Evolutionary conservation across 2,113 vertebrate genomes (phyloP), one percentile per base, ranked within the genome.

Genomic region (Columbina picui): DNA sequence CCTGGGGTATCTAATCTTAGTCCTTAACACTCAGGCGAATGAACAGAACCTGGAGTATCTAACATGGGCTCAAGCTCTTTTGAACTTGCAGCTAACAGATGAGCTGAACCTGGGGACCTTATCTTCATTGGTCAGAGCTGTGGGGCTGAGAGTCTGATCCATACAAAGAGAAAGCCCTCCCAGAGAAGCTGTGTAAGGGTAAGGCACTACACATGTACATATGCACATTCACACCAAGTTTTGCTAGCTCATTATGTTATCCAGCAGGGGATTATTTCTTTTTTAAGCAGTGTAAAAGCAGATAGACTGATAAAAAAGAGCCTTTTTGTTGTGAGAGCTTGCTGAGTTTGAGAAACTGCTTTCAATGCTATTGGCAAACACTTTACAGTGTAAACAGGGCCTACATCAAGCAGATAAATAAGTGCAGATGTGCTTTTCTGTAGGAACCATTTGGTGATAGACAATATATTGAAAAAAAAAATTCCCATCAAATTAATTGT

Each of bases 401-500:
- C 83, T 94, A 68, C 90, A 79, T 89, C 68, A 90, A 67, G 59
- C 34, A 16, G 89, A 90, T 93, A 94, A 93, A 80, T 65, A 90
- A 73, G 53, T 89, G 69, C 95, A 96, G 85, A 95, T 94, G 97
- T 2, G 53, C 59, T 93, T 97, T 96, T 95, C 88, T 96, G 59
- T 90, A 82, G 74, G 81, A 95, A 82, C 74, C 93, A 95, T 97
- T 96, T 50, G 83, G 84, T 87, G 86, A 81, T 68, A 93, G 97
- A 94, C 92, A 95, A 93, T 95, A 94, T 96, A 96, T 87, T 94
- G 89, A 65, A 68, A 94, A 92, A 52, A 94, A 93, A 78, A 43
- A 20, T 68, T 68, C 52, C 27, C 80, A 43, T 97, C 95, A 93
- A 91, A 96, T 97, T 98, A 98, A 98, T 97, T 97, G 95, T 68